Evolutionary conservation across 2,113 vertebrate species (phyloP).

Genomic region (Paradoxurus hermaphroditus): DNA sequence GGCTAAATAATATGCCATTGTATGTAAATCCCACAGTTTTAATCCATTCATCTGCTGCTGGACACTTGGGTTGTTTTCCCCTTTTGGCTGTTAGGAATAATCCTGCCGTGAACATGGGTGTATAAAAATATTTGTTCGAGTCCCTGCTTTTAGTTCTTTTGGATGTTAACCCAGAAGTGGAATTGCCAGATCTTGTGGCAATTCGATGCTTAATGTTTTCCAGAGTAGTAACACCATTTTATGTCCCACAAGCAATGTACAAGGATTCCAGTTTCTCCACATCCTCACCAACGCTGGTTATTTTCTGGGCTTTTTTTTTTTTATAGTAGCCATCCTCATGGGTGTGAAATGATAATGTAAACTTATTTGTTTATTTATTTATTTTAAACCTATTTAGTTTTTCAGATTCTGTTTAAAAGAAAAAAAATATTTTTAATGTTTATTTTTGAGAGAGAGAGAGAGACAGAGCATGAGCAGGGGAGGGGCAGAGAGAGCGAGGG

Average conservation of each 20-base stretch:
- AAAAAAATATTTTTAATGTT: too few relatives aligned
- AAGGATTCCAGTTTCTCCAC: background rate
- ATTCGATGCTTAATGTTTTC: background rate
- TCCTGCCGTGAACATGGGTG: background rate
- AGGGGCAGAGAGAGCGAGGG: background rate
- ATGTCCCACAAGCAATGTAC: background rate
- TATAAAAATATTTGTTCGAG: background rate
- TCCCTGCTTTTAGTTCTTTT: background rate
- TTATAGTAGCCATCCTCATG: background rate
- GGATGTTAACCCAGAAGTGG: background rate
- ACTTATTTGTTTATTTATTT: too few relatives aligned
- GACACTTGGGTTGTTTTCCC: background rate
- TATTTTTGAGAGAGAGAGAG: background rate
- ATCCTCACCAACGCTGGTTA: background rate
- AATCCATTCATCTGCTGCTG: background rate
- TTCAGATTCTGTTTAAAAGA: too few relatives aligned
- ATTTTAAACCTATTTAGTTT: too few relatives aligned
- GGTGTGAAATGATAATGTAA: background rate
- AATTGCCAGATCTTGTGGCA: background rate
- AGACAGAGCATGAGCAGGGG: background rate
- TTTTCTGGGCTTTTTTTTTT: background rate
- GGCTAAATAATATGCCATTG: background rate
- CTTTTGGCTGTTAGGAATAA: background rate
- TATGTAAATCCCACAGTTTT: background rate
- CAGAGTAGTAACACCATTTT: background rate